These are phyloP conservation scores for Pseudoatta argentina DNA, from an alignment of 1,140 invertebrate species.

Conservation along the genomic window DNA sequence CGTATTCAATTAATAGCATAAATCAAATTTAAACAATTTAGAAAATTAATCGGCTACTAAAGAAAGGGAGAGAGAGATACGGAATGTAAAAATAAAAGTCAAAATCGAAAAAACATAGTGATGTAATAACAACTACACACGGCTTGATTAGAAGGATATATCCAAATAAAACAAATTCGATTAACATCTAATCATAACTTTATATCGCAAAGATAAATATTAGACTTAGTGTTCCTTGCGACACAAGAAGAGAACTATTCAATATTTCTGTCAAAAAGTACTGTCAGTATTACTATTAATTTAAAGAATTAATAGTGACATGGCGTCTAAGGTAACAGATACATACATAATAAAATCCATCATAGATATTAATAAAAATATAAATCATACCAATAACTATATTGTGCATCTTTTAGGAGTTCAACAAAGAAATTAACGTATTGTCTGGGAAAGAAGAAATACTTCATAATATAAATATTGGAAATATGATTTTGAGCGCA, in stretches of 20 bases:
- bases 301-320: not conserved
- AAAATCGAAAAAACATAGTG: not conserved
- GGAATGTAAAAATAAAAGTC: too few relatives aligned
- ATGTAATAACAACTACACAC: not conserved
- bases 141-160: not conserved
- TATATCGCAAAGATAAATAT: not conserved
- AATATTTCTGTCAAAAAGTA: not conserved
- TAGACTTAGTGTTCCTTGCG: too few relatives aligned
- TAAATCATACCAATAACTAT: not conserved
- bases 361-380: not conserved
- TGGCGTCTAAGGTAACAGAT: not conserved
- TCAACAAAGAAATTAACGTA: not conserved
- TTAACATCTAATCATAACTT: not conserved
- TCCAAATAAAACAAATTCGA: not conserved
- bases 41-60: too few relatives aligned
- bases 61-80: too few relatives aligned
- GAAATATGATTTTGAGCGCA: not conserved
- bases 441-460: not conserved
- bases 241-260: too few relatives aligned
- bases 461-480: not conserved
- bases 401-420: not conserved
- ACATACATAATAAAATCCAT: not conserved
- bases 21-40: too few relatives aligned
- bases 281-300: not conserved
- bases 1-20: too few relatives aligned